Evolutionary conservation across 1,140 invertebrate species (phyloP).

Genomic region (Adoxophyes honmai): DNA sequence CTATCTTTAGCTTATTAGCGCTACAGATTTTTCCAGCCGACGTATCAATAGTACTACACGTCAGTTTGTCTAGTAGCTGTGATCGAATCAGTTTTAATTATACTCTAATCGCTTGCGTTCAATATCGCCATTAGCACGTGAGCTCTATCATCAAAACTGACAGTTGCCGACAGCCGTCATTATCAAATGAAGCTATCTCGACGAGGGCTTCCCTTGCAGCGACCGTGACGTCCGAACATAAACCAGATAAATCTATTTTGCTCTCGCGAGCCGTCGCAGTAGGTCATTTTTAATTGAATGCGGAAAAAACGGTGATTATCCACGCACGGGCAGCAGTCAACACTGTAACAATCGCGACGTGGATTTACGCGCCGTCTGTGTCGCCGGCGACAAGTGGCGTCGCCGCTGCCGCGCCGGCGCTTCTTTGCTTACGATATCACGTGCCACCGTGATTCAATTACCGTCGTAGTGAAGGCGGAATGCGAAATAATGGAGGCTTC

Average conservation of each 20-base stretch:
- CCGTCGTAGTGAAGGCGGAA: neutral
- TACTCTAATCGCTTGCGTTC: constrained; percentile 13
- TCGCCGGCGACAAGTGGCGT: neutral
- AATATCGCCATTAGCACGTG: too few relatives aligned
- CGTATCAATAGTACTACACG: too few relatives aligned
- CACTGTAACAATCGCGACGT: constrained; percentile 44
- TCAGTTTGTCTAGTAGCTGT: too few relatives aligned
- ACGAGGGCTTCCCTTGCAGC: constrained; percentile 30
- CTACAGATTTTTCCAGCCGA: too few relatives aligned
- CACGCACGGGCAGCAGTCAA: constrained; percentile 48
- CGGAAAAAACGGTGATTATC: constrained; percentile 64
- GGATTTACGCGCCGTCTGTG: constrained; percentile 47
- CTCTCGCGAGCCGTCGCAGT: constrained; percentile 42
- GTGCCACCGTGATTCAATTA: constrained; percentile 9
- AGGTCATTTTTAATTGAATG: constrained; percentile 73
- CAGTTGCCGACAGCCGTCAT: neutral
- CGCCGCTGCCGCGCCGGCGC: too few relatives aligned
- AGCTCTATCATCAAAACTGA: neutral
- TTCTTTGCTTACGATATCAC: neutral
- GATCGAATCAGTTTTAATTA: too few relatives aligned
- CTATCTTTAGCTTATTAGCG: too few relatives aligned
- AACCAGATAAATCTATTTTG: constrained; percentile 36
- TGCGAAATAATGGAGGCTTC: constrained; percentile 1
- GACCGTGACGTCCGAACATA: neutral
- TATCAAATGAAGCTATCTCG: constrained; percentile 14